Conservation (phyloP, 23 tunicate species). For the Styela clava region DNA sequence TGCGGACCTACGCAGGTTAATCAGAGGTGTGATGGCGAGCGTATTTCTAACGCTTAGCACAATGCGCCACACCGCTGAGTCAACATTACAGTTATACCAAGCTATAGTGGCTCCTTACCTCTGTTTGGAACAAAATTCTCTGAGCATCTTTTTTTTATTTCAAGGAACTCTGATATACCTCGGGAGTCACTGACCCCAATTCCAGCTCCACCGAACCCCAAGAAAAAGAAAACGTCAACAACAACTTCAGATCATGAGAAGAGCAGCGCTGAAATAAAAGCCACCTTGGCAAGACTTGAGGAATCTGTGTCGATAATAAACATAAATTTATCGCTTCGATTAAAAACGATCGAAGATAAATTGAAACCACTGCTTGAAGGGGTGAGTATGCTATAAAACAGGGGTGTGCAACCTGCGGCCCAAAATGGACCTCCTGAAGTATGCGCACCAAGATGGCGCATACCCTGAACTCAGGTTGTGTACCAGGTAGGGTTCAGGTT, state of each 20-base stretch:
- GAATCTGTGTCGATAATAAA: not conserved
- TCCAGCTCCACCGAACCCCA: not conserved
- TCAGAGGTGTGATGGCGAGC: too few relatives aligned
- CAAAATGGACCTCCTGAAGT: too few relatives aligned
- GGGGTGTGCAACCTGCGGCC: not conserved
- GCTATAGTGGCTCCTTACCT: too few relatives aligned
- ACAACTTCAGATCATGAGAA: not conserved
- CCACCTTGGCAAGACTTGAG: not conserved
- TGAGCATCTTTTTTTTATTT: too few relatives aligned
- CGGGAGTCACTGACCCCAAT: not conserved
- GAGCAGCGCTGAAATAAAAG: not conserved
- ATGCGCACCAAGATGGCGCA: too few relatives aligned
- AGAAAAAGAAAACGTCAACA: not conserved
- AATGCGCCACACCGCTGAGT: too few relatives aligned
- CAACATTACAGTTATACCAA: too few relatives aligned
- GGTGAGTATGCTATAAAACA: not conserved
- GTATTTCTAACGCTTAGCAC: too few relatives aligned
- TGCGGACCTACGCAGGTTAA: too few relatives aligned
- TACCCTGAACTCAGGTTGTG: too few relatives aligned
- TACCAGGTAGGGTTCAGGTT: too few relatives aligned
- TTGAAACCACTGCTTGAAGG: not conserved
- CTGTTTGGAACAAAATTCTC: too few relatives aligned
- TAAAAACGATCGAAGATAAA: not conserved
- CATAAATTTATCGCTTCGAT: not conserved
- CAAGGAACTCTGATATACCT: not conserved